Conservation (phyloP, 2,888 invertebrate species). For the Scotopteryx bipunctaria region DNA sequence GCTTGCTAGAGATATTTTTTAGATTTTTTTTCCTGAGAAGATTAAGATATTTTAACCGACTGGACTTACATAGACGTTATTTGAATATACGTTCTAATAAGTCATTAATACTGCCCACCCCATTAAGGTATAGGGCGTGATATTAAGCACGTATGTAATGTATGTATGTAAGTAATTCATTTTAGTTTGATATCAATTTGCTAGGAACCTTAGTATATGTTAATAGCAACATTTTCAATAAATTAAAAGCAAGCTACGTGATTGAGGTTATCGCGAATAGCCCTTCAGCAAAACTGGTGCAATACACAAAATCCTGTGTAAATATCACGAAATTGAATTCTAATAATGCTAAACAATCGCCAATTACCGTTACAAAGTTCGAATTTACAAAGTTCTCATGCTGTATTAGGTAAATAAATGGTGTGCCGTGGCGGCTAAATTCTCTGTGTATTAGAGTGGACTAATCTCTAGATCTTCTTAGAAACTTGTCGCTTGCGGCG, state of each 20-base stretch:
- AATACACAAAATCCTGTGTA: conserved; percentile 38
- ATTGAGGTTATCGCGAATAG: conserved; percentile 24
- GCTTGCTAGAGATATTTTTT: too few relatives aligned
- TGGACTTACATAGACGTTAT: too few relatives aligned
- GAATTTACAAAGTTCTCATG: conserved; percentile 58
- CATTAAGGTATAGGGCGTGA: too few relatives aligned
- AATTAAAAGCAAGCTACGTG: conserved; percentile 17
- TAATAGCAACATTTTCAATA: background rate
- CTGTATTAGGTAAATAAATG: conserved; percentile 64
- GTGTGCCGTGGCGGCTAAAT: conserved; percentile 43
- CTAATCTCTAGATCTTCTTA: conserved; percentile 69
- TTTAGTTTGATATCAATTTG: too few relatives aligned
- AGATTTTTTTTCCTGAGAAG: too few relatives aligned
- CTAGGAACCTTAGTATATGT: background rate
- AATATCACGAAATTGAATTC: conserved; percentile 60
- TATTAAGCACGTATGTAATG: too few relatives aligned
- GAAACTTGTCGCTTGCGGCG: conserved; percentile 66
- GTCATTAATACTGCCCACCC: too few relatives aligned
- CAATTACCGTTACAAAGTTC: conserved; percentile 64
- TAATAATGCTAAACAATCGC: conserved; percentile 60
- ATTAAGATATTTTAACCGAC: too few relatives aligned
- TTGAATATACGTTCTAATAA: too few relatives aligned
- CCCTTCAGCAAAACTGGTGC: conserved; percentile 28
- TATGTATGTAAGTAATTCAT: too few relatives aligned
- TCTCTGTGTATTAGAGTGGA: conserved; percentile 49